These are phyloP conservation scores for Coelopa frigida DNA, from an alignment of 1,140 invertebrate genomes.

Conservation along the genomic window DNA sequence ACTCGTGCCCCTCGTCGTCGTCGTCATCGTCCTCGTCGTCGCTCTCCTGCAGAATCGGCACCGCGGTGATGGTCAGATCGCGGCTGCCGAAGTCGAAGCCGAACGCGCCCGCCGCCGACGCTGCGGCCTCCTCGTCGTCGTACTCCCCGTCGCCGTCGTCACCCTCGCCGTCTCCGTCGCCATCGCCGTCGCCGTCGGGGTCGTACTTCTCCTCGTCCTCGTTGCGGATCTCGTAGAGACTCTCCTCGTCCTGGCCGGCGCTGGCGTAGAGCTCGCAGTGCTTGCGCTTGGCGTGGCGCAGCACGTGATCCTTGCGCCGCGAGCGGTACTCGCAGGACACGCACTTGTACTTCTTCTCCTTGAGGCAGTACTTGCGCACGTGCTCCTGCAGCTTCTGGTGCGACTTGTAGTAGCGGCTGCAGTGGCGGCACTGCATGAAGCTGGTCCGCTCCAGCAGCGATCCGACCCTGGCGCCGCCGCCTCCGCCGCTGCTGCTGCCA, in stretches of 20 bases:
- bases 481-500: conserved; percentile 7
- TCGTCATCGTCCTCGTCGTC: conserved; percentile 41
- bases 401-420: conserved; percentile 38
- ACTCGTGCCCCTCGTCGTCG: conserved; percentile 27
- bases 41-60: conserved; percentile 33
- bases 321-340: conserved; percentile 41
- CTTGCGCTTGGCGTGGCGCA: conserved; percentile 37
- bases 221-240: conserved; percentile 37
- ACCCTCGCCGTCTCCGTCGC: conserved; percentile 15
- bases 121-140: conserved; percentile 23
- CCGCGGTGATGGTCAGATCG: conserved; percentile 37
- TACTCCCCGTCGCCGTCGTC: conserved; percentile 23
- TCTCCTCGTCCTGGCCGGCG: conserved; percentile 29
- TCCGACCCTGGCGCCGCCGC: conserved; percentile 10
- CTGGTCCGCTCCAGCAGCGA: conserved; percentile 20
- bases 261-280: conserved; percentile 36
- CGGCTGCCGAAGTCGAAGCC: conserved; percentile 35
- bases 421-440: conserved; percentile 41
- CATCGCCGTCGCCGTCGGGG: conserved; percentile 11
- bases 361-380: conserved; percentile 41
- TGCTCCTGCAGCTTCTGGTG: conserved; percentile 39
- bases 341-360: conserved; percentile 42
- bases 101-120: conserved; percentile 23
- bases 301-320: conserved; percentile 39
- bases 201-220: conserved; percentile 37